Evolutionary conservation across 2,797 vertebrate species (phyloP).

Genomic region (Enoplosus armatus): DNA sequence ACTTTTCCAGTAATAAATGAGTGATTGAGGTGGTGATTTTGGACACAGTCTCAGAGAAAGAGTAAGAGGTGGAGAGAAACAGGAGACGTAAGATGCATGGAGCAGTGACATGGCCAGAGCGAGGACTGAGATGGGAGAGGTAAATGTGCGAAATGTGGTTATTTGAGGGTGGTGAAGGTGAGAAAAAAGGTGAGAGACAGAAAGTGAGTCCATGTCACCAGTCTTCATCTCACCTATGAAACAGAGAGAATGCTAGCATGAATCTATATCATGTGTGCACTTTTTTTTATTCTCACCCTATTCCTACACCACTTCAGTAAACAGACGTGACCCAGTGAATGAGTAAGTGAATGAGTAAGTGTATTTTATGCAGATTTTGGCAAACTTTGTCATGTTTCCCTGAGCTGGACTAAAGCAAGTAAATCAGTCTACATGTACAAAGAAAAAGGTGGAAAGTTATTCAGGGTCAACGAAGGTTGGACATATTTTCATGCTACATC

Average conservation of each 20-base stretch:
- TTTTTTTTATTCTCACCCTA: conserved; percentile 3
- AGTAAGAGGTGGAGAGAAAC: not conserved
- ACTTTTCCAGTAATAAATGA: not conserved
- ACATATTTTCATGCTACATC: not conserved
- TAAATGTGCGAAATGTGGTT: conserved; percentile 28
- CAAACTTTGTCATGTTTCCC: not conserved
- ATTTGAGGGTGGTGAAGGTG: conserved; percentile 16
- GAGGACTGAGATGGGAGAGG: conserved; percentile 6
- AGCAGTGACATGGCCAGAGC: conserved; percentile 3
- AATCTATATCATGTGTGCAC: conserved; percentile 1
- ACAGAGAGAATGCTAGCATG: not conserved
- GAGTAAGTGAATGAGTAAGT: too few species aligned
- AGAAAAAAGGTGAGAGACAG: conserved; percentile 1
- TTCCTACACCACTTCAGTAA: conserved; percentile 20
- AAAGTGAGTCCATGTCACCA: not conserved
- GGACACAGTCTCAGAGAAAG: not conserved
- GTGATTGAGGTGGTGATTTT: not conserved
- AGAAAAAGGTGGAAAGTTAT: not conserved
- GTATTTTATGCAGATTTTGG: not conserved
- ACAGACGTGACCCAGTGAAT: conserved; percentile 30
- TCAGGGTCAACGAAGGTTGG: not conserved
- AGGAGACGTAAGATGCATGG: not conserved
- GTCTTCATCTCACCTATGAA: conserved; percentile 7
- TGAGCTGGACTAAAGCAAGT: not conserved
- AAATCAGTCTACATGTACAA: not conserved